Evolutionary conservation across 1,140 invertebrate species (phyloP), one percentile per base, ranked within the genome.

Genomic region (Drosophila kikkawai): DNA sequence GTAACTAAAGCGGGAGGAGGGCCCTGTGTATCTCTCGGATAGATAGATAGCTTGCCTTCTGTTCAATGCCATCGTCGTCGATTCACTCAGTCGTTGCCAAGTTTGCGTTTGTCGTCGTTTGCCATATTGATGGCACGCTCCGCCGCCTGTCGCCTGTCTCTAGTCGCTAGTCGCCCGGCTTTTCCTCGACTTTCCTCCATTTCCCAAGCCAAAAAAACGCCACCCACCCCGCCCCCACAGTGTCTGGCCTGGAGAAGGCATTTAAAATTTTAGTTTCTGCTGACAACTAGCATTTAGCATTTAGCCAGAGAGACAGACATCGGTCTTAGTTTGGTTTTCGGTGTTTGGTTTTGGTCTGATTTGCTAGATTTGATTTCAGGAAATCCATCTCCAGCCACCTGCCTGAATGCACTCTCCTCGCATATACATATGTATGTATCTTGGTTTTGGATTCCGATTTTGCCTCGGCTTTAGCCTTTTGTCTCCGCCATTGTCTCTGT

Each of bases 341-440:
- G 79, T 79, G 75, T 87, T 82, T 71, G 75, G 63, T 70, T 86
- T 86, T 71, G 85, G 85, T 90, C 75, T 87, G 88, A 91, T 87
- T 91, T 88, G 88, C 88, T 91, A 91, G 87, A 91, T 91, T 91
- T 87, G 87, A 91, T 91, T 91, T 91, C 87, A 91, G 85, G 85
- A 88, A 88, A 88, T 85, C 79, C 69, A 39, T 19, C 67, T 70
- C 36, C 75, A 44, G 32, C 59, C 75, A 80, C 79, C 70, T 87
- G 66, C 59, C 83, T 80, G 77, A 83, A 74, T 81, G 79, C 80
- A 64, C 69, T 29, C 26, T 63, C 19, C 26, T 63, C 19, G 44
- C 36, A 57, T 17, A 63, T n/a, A n/a, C n/a, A n/a, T 79, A 80
- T 47, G 60, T n/a, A 9, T 8, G 4, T 15, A 8, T 70, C 39